These are phyloP conservation scores for Megaptera novaeangliae DNA, from an alignment of 2,113 vertebrate genomes.

Conservation along the genomic window DNA sequence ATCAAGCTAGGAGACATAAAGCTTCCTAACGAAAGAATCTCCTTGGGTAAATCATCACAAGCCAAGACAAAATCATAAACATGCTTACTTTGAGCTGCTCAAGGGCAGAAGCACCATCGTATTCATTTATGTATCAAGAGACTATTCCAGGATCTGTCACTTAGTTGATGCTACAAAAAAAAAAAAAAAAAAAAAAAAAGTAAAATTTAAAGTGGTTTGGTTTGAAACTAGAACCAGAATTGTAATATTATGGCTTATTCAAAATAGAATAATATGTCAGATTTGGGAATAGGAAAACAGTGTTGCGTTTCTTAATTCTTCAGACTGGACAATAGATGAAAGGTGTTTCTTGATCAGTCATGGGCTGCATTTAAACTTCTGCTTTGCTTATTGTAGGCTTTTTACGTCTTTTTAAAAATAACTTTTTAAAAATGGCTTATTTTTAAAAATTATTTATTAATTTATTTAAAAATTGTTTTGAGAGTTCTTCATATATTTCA, in stretches of 20 bases:
- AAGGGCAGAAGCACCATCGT: background rate
- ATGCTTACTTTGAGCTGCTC: background rate
- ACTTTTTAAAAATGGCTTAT: background rate
- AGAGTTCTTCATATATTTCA: background rate
- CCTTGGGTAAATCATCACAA: conserved; percentile 21
- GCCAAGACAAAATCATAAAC: background rate
- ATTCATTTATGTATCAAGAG: background rate
- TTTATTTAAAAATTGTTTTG: background rate
- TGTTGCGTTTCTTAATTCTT: background rate
- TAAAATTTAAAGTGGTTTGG: background rate
- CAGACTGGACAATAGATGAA: background rate
- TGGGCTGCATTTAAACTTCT: background rate
- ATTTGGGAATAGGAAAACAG: background rate
- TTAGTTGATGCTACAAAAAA: background rate
- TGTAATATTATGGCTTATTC: background rate
- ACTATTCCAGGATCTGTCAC: background rate
- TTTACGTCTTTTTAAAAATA: background rate
- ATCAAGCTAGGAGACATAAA: conserved; percentile 1
- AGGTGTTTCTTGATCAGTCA: background rate
- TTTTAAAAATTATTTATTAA: background rate
- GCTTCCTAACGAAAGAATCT: conserved; percentile 4
- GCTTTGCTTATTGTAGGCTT: background rate
- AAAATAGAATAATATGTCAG: background rate
- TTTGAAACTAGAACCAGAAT: background rate
- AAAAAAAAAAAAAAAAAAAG: background rate